Base-by-base conservation (phyloP, 2,797 vertebrate species). In the Enteromius afrohamiltoni region DNA sequence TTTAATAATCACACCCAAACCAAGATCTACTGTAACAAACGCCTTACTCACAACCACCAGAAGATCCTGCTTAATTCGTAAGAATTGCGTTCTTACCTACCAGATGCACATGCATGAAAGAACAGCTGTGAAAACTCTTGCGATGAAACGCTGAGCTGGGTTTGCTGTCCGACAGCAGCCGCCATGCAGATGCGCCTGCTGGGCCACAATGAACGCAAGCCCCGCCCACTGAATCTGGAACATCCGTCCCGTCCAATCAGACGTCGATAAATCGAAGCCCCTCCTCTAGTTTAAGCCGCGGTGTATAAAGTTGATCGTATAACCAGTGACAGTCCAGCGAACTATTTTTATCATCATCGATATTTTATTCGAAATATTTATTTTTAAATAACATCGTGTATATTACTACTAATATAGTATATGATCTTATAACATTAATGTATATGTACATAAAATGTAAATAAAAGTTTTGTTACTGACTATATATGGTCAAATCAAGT, bases 111-210 rank as follows among this genome's bases (percentile, higher is more conserved):
- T 9, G 21, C 62, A 16, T n/a, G 11, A 74, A 82, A 40, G 16
- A 29, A 23, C 37, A n/a, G n/a, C 58, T 67, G 29, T 60, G 14
- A 13, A 21, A 42, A 60, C n/a, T 65, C 17, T 4, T 13, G 26
- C 5, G 21, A 68, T 76, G 42, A 83, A 69, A 55, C 5, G 51
- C 45, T 60, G 21, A 14, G 37, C 70, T 83, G 53, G n/a, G 75
- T 73, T 76, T 60, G 19, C 77, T 60, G 53, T 77, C 83, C 62
- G 69, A 77, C 83, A 34, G 62, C 62, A 81, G 53, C 80, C 85
- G 79, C 86, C 88, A 87, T 88, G 88, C 92, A 94, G 94, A 93
- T 93, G 93, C 92, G 90, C 90, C n/a, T n/a, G n/a, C 58, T 45
- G 40, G 75, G 85, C 91, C 92, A 92, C 84, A 87, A 92, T 90